Evolutionary conservation across 2,113 vertebrate genomes (phyloP), one percentile per base, ranked within the genome.

Genomic region (Chloroceryle aenea): DNA sequence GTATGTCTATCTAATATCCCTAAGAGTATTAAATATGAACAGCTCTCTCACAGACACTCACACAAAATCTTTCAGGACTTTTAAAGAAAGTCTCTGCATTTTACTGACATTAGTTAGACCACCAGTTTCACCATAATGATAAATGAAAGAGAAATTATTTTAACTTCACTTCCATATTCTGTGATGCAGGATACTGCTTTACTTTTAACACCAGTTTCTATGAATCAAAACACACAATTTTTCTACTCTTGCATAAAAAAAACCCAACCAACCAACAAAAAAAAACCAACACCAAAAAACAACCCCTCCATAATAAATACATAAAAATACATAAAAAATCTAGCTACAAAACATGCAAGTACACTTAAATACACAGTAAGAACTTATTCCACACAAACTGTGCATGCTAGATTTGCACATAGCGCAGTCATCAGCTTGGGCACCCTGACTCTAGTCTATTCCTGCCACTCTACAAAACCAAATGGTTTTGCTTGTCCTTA

Each of bases 91-190:
- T 63, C 96, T 96, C 82, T 97, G 58, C 43, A 68, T 85, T 84
- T 95, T 55, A 64, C 59, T 90, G 85, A 56, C 59, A 69, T 83
- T 40, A 58, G 67, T 76, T 73, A 62, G 30, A 72, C 32, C 47
- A 67, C 40, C 22, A 86, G 78, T 91, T 97, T 94, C 92, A 59
- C 85, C 92, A 74, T 69, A 68, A 89, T 67, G 79, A 90, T 85
- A 94, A 97, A 95, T 73, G 85, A 95, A 97, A 97, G 91, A 93
- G 89, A 97, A 97, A 96, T 88, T 61, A 59, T 96, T 97, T 74
- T 91, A 89, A 91, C 56, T 61, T 82, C 89, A 90, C 91, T 96
- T 97, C 89, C 94, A 97, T 94, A 85, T 85, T 96, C 61, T 78
- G 26, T 63, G 50, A 30, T 36, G 38, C 75, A 84, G 79, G 64